Evolutionary conservation across 2,113 vertebrate species (phyloP), one percentile per base, ranked within the genome.

Genomic region (Rynchops niger): DNA sequence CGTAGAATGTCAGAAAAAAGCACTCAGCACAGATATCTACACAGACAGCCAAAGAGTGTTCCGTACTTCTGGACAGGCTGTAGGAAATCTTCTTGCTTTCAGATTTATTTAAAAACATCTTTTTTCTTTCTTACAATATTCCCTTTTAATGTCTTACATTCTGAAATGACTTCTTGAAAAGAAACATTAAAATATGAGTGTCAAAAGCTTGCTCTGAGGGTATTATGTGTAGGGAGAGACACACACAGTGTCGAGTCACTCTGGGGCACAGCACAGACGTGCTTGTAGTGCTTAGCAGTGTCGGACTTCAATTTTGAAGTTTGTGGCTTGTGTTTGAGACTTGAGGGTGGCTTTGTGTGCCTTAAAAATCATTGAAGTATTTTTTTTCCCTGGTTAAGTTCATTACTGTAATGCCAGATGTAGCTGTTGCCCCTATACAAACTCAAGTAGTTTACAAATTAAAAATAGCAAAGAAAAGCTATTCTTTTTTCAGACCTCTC

Each of bases 1-100:
- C 0, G 0, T 4, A 53, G 17, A 34, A 19, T 25, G 34, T n/a
- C 29, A 50, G n/a, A 74, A 95, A 84, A 11, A 20, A 32, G 47
- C 26, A 40, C 12, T 62, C 47, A 84, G 13, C 22, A 40, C 9
- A 36, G 9, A 49, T 12, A 43, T 9, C 34, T 2, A 34, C 4
- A 43, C 15, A 34, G 26, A 12, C 5, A 82, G 29, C 3, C 6
- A 58, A 63, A 29, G 8, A 17, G 21, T 40, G 9, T 8, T 74
- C 25, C 8, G 0, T 56, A 32, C 26, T 55, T 43, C 18, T 47
- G 13, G 15, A 45, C 1, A 15, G 12, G 4, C 11, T 40, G 17
- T 9, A 63, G n/a, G 18, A 91, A 61, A 77, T 34, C 18, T 59
- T 67, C 5, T 32, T 59, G 7, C 2, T 66, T 56, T 86, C 25